Evolutionary conservation across 2,113 vertebrate genomes (phyloP), one percentile per base, ranked within the genome.

Genomic region (Acrocephalus arundinaceus): DNA sequence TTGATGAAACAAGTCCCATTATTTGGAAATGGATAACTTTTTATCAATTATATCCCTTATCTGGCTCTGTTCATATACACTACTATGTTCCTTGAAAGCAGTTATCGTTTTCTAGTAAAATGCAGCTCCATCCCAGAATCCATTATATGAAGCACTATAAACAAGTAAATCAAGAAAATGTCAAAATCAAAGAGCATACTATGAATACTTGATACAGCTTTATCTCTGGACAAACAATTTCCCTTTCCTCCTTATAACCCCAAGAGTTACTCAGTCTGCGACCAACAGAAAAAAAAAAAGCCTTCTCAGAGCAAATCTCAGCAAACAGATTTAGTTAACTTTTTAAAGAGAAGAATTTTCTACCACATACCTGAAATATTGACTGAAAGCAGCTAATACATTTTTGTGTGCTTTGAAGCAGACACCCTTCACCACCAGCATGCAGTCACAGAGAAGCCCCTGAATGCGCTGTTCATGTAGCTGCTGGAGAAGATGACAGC

Each of bases 351-450:
- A 70, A 67, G 1, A 73, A 55, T 46, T 67, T 96, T 89, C 39
- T 39, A 9, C 37, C 62, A 95, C 97, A 20, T 96, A 99, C 99
- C 99, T 98, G 97, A 99, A 99, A 83, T 99, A 99, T 5, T 99
- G 98, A 94, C 99, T 99, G 97, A 99, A 99, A 27, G 99, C 99
- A 24, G 99, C 99, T 43, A 99, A 97, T 4, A 99, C 99, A 33
- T 99, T 99, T 97, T 99, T 99, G 93, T 99, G 99, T 3, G 99
- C 99, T 97, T 99, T 99, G 94, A 99, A 99, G 96, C 99, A 99
- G 89, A 99, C 99, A 4, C 99, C 99, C 95, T 99, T 99, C 52
- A 99, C 99, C 97, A 99, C 99, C 96, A 99, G 95, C 98, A 99
- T 99, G 96, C 99, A 99, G 97, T 99, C 99, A 75, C 99, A 99